Evolutionary conservation across 2,888 invertebrate species (phyloP), one percentile per base, ranked within the genome.

Genomic region (Drosophila paracracens): DNA sequence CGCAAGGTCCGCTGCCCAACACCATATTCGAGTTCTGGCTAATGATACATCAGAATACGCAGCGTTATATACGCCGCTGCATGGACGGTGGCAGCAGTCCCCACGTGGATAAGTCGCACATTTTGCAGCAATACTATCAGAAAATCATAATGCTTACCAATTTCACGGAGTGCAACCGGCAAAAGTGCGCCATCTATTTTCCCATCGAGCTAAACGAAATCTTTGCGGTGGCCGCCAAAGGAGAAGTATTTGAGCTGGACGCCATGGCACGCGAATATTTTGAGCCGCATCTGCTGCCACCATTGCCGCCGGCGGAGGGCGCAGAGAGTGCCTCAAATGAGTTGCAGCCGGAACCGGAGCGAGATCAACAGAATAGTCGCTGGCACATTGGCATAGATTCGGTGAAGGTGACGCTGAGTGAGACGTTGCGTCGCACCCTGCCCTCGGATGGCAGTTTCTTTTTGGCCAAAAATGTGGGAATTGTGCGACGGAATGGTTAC

Each of bases 1-100:
- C 98, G 0, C 98, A 98, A 93, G 98, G 98, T 11, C 98, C 98
- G 1, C 94, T 98, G 91, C 95, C 96, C 31, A 97, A 98, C 92
- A 98, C 98, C 0, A 95, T 98, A 61, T 95, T 95, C 81, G 98
- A 98, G 91, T 98, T 98, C 93, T 98, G 98, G 98, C 94, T 95
- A 40, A 97, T 98, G 98, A 95, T 98, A 7, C 93, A 94, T 62
- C 95, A 95, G 88, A 95, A 95, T 88, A 93, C 90, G 35, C 87
- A 67, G 83, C 94, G 88, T 66, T 90, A 91, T 64, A 85, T 91
- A 33, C 76, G 85, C 0, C 86, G 91, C 51, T 84, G 83, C 66
- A 66, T 83, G 35, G 87, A 91, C 63, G 81, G 83, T 2, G 86
- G 87, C 85, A 83, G 77, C 48, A 87, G 83, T 90, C 92, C 85